Percentiles rank a stretch among this genome's conserved stretches.
Evolutionary conservation across 2,888 invertebrate species (phyloP).

Genomic region (Oscheius sp.): DNA sequence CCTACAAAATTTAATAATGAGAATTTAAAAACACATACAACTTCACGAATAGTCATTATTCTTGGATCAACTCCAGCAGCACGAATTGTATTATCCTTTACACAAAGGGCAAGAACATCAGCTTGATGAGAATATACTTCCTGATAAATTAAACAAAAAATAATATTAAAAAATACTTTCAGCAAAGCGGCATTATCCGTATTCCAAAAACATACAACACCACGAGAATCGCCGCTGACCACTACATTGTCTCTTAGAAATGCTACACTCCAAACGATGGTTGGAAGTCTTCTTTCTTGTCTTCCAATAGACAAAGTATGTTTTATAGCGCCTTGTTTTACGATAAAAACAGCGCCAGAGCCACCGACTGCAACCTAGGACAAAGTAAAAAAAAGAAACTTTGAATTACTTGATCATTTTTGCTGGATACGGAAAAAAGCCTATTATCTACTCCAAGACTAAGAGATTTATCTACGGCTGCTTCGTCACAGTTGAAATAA

Average conservation of each 20-base stretch:
- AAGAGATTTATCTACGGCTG: constrained; percentile 42
- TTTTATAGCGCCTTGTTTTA: constrained; percentile 35
- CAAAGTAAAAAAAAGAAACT: not conserved
- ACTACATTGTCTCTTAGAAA: constrained; percentile 45
- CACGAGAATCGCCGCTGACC: constrained; percentile 62
- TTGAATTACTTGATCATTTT: constrained; percentile 30
- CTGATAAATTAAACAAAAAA: constrained; percentile 36
- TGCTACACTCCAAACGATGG: constrained; percentile 59
- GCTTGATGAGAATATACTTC: constrained; percentile 53
- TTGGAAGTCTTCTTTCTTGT: constrained; percentile 46
- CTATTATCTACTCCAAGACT: constrained; percentile 56
- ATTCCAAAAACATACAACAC: constrained; percentile 59
- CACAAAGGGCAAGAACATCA: constrained; percentile 53
- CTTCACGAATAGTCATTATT: constrained; percentile 51
- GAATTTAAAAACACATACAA: constrained; percentile 12
- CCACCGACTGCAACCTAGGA: constrained; percentile 46
- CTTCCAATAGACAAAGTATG: constrained; percentile 38
- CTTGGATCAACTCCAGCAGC: constrained; percentile 64
- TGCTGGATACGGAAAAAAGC: constrained; percentile 42
- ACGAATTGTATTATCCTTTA: constrained; percentile 37
- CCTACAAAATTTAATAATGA: constrained; percentile 21
- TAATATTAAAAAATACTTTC: constrained; percentile 35
- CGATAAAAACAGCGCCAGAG: constrained; percentile 39
- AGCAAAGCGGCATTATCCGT: constrained; percentile 47
- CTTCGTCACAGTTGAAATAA: constrained; percentile 46